Evolutionary conservation across 2,797 vertebrate genomes (phyloP).

Genomic region (Mus minutoides): DNA sequence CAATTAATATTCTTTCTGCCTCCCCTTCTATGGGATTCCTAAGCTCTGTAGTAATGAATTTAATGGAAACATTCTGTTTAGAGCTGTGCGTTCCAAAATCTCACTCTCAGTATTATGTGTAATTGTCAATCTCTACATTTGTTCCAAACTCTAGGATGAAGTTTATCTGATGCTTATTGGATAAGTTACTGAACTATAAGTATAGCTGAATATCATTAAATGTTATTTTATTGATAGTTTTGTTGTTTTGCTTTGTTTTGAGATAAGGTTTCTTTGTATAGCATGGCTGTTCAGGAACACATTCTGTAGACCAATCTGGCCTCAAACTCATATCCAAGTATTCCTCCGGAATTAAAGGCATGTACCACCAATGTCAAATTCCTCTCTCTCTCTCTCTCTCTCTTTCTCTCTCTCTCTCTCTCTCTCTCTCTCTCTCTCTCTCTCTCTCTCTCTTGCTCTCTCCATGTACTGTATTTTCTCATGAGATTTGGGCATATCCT

Average conservation of each 20-base stretch:
- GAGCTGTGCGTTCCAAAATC: neutral
- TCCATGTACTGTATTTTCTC: no score
- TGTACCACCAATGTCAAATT: neutral
- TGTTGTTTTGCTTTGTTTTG: neutral
- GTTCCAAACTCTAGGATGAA: neutral
- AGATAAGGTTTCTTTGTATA: neutral
- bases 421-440: no score
- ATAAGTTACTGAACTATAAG: neutral
- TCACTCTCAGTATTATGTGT: neutral
- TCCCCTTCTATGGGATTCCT: neutral
- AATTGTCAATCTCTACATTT: neutral
- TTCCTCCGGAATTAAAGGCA: neutral
- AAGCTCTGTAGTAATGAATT: neutral
- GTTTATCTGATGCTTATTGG: neutral
- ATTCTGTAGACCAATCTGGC: neutral
- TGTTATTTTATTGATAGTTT: neutral
- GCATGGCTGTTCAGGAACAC: neutral
- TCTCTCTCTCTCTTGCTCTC: no score
- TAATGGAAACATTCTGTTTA: neutral
- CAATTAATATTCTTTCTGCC: neutral
- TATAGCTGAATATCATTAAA: neutral
- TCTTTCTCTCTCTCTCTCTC: no score
- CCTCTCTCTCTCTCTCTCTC: no score
- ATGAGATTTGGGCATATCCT: no score
- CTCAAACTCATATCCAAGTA: neutral